Evolutionary conservation across 2,888 invertebrate species (phyloP).

Genomic region (Pyrrhia umbra): DNA sequence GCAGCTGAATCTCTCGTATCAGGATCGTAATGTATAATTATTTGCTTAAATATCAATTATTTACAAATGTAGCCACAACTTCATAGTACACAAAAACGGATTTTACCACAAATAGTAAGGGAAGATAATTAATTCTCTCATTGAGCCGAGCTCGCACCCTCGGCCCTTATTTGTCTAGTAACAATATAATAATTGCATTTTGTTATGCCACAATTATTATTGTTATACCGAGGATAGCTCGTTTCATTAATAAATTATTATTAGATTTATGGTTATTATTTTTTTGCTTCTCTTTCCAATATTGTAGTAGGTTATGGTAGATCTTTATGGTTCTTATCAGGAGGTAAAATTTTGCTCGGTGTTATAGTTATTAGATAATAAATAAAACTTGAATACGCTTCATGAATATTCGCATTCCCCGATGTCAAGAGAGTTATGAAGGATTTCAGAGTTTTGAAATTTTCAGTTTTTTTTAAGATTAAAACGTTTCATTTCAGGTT

Average conservation of each 20-base stretch:
- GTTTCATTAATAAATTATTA: not conserved
- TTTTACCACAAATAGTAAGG: constrained; percentile 57
- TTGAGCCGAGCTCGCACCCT: constrained; percentile 67
- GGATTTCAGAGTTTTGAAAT: too few species aligned
- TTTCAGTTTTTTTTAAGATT: too few species aligned
- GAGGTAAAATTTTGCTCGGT: not conserved
- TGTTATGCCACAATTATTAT: constrained; percentile 39
- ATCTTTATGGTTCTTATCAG: not conserved
- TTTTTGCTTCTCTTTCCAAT: not conserved
- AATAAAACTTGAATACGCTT: too few species aligned
- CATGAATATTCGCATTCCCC: too few species aligned
- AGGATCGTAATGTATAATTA: too few species aligned
- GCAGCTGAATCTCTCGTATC: too few species aligned
- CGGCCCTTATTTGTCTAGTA: constrained; percentile 66
- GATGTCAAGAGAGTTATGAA: too few species aligned
- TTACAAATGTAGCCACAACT: too few species aligned
- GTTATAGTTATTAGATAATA: too few species aligned
- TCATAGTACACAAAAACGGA: not conserved
- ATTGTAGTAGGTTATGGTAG: not conserved
- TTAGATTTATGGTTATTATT: not conserved
- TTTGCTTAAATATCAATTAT: too few species aligned
- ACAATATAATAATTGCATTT: constrained; percentile 73
- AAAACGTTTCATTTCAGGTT: too few species aligned
- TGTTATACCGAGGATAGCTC: not conserved
- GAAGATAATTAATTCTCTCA: constrained; percentile 68